phyloP scores from a whole-genome alignment of 2,888 invertebrate genomes.

The Seladonia tumulorum region DNA sequence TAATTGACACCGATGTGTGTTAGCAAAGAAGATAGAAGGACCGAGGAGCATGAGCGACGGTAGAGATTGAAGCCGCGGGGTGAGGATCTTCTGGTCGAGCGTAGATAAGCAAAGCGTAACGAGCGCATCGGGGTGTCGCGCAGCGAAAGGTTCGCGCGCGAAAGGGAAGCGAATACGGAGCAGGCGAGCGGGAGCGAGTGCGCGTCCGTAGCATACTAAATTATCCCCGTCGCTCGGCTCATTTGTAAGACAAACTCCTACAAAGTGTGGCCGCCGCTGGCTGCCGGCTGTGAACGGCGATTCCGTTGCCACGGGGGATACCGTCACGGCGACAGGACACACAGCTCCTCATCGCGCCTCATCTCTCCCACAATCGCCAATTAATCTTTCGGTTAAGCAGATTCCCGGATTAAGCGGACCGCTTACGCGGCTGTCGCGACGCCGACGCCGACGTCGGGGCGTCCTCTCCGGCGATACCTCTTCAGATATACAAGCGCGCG shows the following conservation, averaged over 20 bases:
- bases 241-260: slow-evolving; percentile 82
- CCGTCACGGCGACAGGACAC: slow-evolving; percentile 33
- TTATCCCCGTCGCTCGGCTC: slow-evolving; percentile 83
- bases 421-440: slow-evolving; percentile 49
- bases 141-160: slow-evolving; percentile 77
- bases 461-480: slow-evolving; percentile 6
- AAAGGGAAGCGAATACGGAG: neutral
- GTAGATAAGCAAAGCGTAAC: slow-evolving; percentile 69
- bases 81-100: neutral
- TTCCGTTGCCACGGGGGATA: slow-evolving; percentile 41
- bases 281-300: slow-evolving; percentile 43
- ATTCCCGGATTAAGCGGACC: slow-evolving; percentile 76
- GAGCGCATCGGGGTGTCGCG: slow-evolving; percentile 74
- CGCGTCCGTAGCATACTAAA: slow-evolving; percentile 76
- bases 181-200: neutral
- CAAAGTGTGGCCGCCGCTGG: slow-evolving; percentile 63
- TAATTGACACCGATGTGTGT: slow-evolving; percentile 2
- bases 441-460: neutral
- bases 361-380: slow-evolving; percentile 81
- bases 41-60: neutral
- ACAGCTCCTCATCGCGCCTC: slow-evolving; percentile 68
- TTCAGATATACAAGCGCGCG: slow-evolving; percentile 33
- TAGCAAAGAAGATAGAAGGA: neutral
- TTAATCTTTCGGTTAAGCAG: slow-evolving; percentile 81
- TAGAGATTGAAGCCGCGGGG: neutral